phyloP scores from a whole-genome alignment of 2,888 invertebrate genomes.

The Antheraea assamensis region DNA sequence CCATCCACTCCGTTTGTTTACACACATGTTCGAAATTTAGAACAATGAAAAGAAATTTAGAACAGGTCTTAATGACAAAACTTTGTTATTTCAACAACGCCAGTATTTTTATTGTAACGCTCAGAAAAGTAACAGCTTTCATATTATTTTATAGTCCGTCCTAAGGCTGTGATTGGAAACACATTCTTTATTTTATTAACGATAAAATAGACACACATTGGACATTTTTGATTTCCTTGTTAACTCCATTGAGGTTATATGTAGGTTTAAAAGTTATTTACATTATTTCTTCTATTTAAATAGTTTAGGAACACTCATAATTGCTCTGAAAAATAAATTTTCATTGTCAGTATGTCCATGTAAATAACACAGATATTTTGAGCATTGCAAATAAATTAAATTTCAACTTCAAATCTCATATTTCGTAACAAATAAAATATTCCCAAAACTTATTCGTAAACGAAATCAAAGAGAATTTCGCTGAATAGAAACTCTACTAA shows the following conservation, averaged over 20 bases:
- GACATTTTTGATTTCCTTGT: neutral
- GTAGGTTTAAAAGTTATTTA: no score
- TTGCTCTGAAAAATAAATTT: neutral
- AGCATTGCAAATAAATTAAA: conserved; percentile 13
- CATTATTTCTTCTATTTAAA: neutral
- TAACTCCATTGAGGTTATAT: no score
- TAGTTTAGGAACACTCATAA: neutral
- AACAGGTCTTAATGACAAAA: neutral
- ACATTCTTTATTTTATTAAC: neutral
- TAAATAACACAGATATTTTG: neutral
- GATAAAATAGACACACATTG: neutral
- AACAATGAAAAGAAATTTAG: neutral
- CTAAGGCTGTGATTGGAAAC: neutral
- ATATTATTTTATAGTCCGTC: neutral
- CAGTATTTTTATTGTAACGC: neutral
- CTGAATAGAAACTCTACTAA: conserved; percentile 34
- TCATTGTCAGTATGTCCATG: neutral
- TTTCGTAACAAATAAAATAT: conserved; percentile 18
- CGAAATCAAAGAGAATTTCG: conserved; percentile 23
- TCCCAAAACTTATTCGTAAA: conserved; percentile 22
- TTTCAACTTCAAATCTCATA: conserved; percentile 8
- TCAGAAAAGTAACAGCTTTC: neutral
- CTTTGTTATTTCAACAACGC: neutral
- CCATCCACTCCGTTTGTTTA: conserved; percentile 37
- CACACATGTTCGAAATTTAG: conserved; percentile 28